Percentiles rank a stretch among this genome's conserved stretches.
These are phyloP conservation scores for Gulo gulo DNA, from an alignment of 2,113 vertebrate species.

Conservation along the genomic window DNA sequence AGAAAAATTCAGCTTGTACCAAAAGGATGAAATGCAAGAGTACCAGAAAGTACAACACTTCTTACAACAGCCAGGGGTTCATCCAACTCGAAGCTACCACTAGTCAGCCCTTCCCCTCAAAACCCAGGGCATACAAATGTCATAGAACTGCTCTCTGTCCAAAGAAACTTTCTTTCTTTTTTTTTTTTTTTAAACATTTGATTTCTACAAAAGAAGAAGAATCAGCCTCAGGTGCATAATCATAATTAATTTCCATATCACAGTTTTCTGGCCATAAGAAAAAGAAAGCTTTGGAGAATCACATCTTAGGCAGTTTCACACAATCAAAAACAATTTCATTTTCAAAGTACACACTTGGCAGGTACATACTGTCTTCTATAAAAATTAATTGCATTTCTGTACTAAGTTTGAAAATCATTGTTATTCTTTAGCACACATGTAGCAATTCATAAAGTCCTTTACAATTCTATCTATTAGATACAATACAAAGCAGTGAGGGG, in stretches of 20 bases:
- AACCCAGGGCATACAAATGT: not conserved
- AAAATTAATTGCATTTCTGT: conserved; percentile 69
- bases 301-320: conserved; percentile 67
- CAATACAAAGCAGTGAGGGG: conserved; percentile 8
- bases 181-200: not conserved
- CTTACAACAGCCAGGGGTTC: not conserved
- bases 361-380: conserved; percentile 71
- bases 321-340: conserved; percentile 69
- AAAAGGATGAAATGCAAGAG: not conserved
- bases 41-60: not conserved
- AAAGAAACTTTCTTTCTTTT: conserved; percentile 22
- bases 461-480: not conserved
- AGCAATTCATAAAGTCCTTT: conserved; percentile 46
- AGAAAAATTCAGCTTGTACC: not conserved
- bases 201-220: conserved; percentile 7
- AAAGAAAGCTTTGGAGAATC: conserved; percentile 48
- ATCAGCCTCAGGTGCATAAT: not conserved
- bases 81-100: not conserved
- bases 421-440: conserved; percentile 59
- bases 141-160: not conserved
- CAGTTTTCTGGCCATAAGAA: conserved; percentile 5
- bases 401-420: conserved; percentile 54
- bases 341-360: conserved; percentile 75
- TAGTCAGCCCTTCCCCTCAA: not conserved
- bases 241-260: conserved; percentile 56